Conservation (phyloP, 2,113 vertebrate genomes). For the Hippocampus comes region DNA sequence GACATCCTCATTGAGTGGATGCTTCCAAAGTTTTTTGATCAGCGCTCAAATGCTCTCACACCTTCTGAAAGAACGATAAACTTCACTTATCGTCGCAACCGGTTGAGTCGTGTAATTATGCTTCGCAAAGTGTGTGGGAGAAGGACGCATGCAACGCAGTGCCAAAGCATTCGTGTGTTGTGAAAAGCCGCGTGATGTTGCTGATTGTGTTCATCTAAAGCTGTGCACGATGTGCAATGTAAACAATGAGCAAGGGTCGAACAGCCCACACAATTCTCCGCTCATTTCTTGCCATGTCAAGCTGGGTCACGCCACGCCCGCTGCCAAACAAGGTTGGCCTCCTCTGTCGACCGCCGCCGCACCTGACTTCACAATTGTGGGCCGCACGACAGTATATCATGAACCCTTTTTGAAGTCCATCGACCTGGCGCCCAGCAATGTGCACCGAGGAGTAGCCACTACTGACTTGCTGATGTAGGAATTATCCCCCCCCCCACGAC, state of each 20-base stretch:
- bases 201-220: not conserved
- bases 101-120: not conserved
- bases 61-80: not conserved
- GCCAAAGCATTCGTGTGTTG: not conserved
- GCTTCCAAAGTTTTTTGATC: not conserved
- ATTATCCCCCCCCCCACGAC: constrained; percentile 39
- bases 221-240: not conserved
- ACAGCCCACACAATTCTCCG: not conserved
- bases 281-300: not conserved
- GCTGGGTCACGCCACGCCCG: constrained; percentile 14
- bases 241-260: not conserved
- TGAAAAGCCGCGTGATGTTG: not conserved
- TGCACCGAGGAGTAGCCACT: constrained; percentile 66
- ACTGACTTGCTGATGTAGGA: constrained; percentile 71
- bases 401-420: constrained; percentile 75
- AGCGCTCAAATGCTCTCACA: not conserved
- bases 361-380: constrained; percentile 60
- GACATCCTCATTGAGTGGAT: not conserved
- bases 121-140: not conserved
- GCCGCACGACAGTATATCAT: constrained; percentile 52
- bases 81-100: not conserved
- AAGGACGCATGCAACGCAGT: not conserved
- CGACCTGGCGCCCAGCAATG: constrained; percentile 73
- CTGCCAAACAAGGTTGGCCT: constrained; percentile 21
- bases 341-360: constrained; percentile 15